These are phyloP conservation scores for Oncorhynchus clarkii DNA, from an alignment of 2,113 vertebrate genomes.

Conservation along the genomic window DNA sequence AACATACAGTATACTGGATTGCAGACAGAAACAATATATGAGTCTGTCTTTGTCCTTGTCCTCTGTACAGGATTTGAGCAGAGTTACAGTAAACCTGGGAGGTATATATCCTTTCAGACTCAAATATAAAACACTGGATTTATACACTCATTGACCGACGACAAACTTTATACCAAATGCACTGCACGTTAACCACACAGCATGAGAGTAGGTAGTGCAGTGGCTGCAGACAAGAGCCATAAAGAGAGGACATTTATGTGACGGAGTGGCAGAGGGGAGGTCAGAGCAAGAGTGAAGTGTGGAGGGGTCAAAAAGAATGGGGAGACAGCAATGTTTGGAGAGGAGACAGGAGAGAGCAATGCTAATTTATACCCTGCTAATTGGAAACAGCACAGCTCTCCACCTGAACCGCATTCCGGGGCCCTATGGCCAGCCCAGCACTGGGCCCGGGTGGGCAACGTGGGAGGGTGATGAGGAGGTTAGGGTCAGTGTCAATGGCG, in stretches of 20 bases:
- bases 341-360: slow-evolving; percentile 65
- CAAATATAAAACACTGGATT: slow-evolving; percentile 45
- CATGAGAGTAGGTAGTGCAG: slow-evolving; percentile 56
- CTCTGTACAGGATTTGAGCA: slow-evolving; percentile 41
- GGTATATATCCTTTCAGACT: slow-evolving; percentile 48
- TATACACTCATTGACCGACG: slow-evolving; percentile 51
- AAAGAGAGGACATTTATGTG: slow-evolving; percentile 72
- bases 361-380: slow-evolving; percentile 76
- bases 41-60: slow-evolving; percentile 46
- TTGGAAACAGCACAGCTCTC: slow-evolving; percentile 75
- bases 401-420: slow-evolving; percentile 73
- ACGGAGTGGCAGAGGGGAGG: slow-evolving; percentile 47
- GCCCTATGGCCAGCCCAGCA: slow-evolving; percentile 34
- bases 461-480: slow-evolving; percentile 67
- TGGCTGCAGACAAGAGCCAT: slow-evolving; percentile 66
- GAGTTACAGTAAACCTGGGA: slow-evolving; percentile 52
- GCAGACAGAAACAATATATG: not conserved
- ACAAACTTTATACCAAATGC: slow-evolving; percentile 52
- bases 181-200: slow-evolving; percentile 46
- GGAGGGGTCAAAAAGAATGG: slow-evolving; percentile 68
- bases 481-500: slow-evolving; percentile 72
- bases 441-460: slow-evolving; percentile 13
- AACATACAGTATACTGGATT: slow-evolving; percentile 20
- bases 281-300: slow-evolving; percentile 67
- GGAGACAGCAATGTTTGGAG: slow-evolving; percentile 75